Evolutionary conservation across 2,113 vertebrate species (phyloP), one percentile per base, ranked within the genome.

Genomic region (Hepsetus odoe): DNA sequence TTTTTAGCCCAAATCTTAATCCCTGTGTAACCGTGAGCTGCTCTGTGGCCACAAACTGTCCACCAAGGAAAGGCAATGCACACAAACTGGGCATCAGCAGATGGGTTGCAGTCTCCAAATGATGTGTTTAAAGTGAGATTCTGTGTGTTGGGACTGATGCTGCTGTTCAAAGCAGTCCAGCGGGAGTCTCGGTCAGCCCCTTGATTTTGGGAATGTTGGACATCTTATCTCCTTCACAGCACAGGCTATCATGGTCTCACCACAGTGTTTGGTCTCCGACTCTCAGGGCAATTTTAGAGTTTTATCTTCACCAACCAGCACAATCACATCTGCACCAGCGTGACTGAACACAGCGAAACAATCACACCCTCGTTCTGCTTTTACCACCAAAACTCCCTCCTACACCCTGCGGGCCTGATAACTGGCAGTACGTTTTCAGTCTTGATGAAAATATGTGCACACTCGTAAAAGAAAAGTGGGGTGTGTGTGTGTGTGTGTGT

Each of bases 211-310:
- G 33, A n/a, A 32, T 33, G 35, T n/a, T 68, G 18, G 40, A 33
- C 5, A n/a, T n/a, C n/a, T 20, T 44, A 24, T 70, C 14, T 55
- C 75, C 66, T 46, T 44, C n/a, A 70, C 76, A 70, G n/a, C 53
- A 30, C 32, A 24, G 4, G 5, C 76, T 5, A 16, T 61, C n/a
- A 4, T 22, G 69, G 59, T 69, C 65, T 32, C 13, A 8, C 20
- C 65, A 44, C 11, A 26, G 5, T 68, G 51, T 59, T 56, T 14
- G 46, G n/a, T 49, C 53, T 56, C n/a, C 26, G 70, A 16, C 35
- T 69, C 51, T 58, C 18, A 76, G 74, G 13, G 74, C 10, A 56
- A 42, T 68, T 76, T 59, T 20, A 28, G 24, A 32, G 14, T 11
- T 61, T 13, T 61, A 70, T 77, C 40, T 35, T 65, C 35, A 38